These are phyloP conservation scores for Euglossa dilemma DNA, from an alignment of 1,140 invertebrate species.

Conservation along the genomic window DNA sequence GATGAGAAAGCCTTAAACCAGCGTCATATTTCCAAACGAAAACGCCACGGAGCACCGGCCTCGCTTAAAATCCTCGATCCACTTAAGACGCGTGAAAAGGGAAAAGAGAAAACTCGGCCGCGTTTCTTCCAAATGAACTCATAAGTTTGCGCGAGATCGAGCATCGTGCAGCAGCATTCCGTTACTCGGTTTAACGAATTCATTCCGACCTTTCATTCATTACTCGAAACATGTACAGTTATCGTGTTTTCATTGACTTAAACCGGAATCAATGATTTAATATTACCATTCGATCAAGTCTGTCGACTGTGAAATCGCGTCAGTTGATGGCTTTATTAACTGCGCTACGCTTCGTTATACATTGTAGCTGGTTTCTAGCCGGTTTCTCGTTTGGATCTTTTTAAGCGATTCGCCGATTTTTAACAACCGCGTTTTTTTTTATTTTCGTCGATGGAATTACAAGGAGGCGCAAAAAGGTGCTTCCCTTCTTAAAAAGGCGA, in stretches of 20 bases:
- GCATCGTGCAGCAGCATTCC: conserved; percentile 4
- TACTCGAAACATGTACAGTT: background rate
- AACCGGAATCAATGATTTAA: background rate
- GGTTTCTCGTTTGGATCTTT: background rate
- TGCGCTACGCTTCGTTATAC: background rate
- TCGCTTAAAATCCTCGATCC: conserved; percentile 13
- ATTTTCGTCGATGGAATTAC: background rate
- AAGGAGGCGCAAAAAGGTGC: conserved; percentile 1
- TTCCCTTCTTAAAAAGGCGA: conserved; percentile 36
- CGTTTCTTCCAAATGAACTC: conserved; percentile 25
- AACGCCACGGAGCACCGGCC: background rate
- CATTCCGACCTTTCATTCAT: background rate
- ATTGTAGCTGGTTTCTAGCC: background rate
- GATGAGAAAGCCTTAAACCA: background rate
- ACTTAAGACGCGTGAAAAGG: conserved; percentile 22
- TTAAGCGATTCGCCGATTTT: background rate
- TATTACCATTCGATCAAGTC: too few relatives aligned
- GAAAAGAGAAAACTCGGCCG: conserved; percentile 44
- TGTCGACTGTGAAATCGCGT: background rate
- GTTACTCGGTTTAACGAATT: conserved; percentile 13
- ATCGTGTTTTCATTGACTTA: background rate
- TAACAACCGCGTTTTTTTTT: background rate
- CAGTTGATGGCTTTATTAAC: background rate
- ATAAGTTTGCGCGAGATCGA: conserved; percentile 15
- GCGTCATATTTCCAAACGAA: background rate